Evolutionary conservation across 2,797 vertebrate species (phyloP), one percentile per base, ranked within the genome.

Genomic region (Rhinogobio ventralis): DNA sequence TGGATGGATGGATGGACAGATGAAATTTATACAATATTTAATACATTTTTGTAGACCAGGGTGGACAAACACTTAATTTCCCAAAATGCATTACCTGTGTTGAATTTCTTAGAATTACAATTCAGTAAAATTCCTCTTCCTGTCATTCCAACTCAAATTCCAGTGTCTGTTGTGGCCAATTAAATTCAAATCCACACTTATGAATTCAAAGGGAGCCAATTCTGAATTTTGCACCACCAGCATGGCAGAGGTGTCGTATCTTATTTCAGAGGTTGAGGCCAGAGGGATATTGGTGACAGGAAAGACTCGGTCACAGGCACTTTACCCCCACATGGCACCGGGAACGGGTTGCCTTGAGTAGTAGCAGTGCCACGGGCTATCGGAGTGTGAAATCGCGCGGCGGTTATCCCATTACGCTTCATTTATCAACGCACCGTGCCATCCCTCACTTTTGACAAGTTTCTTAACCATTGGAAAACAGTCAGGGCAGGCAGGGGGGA

Each of bases 391-490:
- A 95, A 95, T 95, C 92, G 88, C 88, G 89, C 89, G 92, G 93
- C 92, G 90, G 93, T 95, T 94, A 92, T 92, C 93, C 93, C 92
- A 95, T 94, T 94, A 92, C 89, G 91, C 93, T 94, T 96, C 94
- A 95, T 95, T 95, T 94, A 93, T 94, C 93, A 89, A 92, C 91
- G 90, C 92, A 91, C 91, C 74, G 83, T 60, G 76, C 93, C 94
- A 95, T 95, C 94, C 94, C 92, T 96, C 94, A 95, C 94, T 95
- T 92, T 93, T 95, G 95, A 95, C 95, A 95, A 94, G 93, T 94
- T 94, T 94, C 92, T 93, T 94, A 94, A 94, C 91, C 91, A 91
- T 90, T 93, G 90, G 89, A 91, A 94, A 95, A 78, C 77, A 81
- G 81, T 55, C 55, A 53, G 81, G 68, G 33, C 7, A 3, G 14